Evolutionary conservation across 2,888 invertebrate species (phyloP), one percentile per base, ranked within the genome.

Genomic region (Lasioglossum lativentre): DNA sequence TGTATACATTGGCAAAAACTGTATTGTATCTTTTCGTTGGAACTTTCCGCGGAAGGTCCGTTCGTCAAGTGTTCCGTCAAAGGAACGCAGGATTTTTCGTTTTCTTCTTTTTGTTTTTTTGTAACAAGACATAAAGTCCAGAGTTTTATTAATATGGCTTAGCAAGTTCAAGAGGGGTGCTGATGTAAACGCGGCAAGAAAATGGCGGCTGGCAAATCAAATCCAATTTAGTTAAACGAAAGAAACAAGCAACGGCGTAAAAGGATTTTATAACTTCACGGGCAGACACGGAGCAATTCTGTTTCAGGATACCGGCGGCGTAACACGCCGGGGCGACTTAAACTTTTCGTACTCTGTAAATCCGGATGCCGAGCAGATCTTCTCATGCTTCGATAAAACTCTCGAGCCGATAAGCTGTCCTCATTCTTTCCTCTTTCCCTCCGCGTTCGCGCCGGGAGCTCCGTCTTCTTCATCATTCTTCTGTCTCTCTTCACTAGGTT

Each of bases 341-440:
- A 87, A 87, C 83, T 87, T 81, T 78, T 73, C 76, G 80, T 73
- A 86, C 80, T 78, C 79, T 75, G 72, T 81, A 88, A 88, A 88
- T 83, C 86, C 80, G 80, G 80, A 71, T 75, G 42, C 73, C 45
- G 66, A 73, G 82, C 56, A 82, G 75, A 80, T 80, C 80, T 66
- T 63, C 72, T 66, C 74, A 34, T 76, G 78, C 77, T 45, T 80
- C 83, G 76, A 86, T 86, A 83, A 88, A 80, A 80, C 76, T 52
- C 78, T 76, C 83, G 68, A 80, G 80, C 75, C 78, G 88, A 88
- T 88, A 88, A 88, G 73, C 78, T 63, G 74, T 68, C 71, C 77
- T 74, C 66, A 45, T 52, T 52, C 71, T 47, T 71, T 70, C 45
- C 74, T n/a, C 34, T 66, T 38, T 19, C 34, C 27, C 8, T 23